These are phyloP conservation scores for Psittacula cyanocephala DNA, from an alignment of 2,113 vertebrate species.

Conservation along the genomic window DNA sequence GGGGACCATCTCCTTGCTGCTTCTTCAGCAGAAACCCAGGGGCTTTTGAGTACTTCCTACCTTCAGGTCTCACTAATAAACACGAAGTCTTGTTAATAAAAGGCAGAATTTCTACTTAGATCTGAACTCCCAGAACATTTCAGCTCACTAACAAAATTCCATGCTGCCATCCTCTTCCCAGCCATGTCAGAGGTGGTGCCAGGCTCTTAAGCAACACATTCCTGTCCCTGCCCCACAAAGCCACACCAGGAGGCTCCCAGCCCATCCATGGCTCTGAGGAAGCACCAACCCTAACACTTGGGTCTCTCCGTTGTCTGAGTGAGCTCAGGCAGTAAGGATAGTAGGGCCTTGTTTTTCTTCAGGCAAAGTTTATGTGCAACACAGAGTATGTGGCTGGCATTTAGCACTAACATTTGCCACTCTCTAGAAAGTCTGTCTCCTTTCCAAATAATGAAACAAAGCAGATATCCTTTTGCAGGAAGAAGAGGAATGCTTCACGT, in stretches of 20 bases:
- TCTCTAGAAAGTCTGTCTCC: not conserved
- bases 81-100: not conserved
- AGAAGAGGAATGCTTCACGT: not conserved
- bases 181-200: not conserved
- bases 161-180: not conserved
- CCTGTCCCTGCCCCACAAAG: not conserved
- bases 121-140: not conserved
- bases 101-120: not conserved
- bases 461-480: not conserved
- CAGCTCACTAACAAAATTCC: not conserved
- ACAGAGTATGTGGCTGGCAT: not conserved
- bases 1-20: not conserved
- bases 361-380: not conserved
- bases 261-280: not conserved
- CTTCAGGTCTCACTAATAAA: not conserved
- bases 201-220: not conserved
- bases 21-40: not conserved
- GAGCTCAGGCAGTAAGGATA: not conserved
- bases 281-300: not conserved
- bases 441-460: not conserved
- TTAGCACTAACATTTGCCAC: not conserved
- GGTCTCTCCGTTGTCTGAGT: not conserved
- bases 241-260: not conserved
- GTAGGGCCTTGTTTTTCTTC: not conserved
- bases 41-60: not conserved